These are phyloP conservation scores for Hypanus sabinus DNA, from an alignment of 2,113 vertebrate species.

Conservation along the genomic window DNA sequence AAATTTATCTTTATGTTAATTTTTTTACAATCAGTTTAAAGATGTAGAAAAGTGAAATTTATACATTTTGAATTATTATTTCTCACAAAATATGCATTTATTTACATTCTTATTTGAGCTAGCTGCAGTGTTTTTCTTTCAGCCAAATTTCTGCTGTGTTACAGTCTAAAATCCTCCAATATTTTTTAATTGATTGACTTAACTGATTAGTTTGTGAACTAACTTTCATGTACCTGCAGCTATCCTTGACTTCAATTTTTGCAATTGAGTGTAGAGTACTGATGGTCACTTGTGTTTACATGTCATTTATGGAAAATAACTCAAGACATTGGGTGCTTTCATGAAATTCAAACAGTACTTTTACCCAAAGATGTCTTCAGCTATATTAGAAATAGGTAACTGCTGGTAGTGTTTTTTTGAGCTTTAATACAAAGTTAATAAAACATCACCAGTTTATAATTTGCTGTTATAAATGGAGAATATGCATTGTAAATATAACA, in stretches of 20 bases:
- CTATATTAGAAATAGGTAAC: background rate
- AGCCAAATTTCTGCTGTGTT: background rate
- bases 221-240: background rate
- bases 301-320: background rate
- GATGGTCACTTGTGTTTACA: background rate
- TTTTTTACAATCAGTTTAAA: background rate
- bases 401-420: background rate
- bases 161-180: background rate
- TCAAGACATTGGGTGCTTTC: background rate
- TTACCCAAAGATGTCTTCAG: background rate
- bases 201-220: background rate
- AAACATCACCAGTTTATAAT: background rate
- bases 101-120: background rate
- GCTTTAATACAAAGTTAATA: background rate
- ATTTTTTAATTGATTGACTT: background rate
- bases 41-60: background rate
- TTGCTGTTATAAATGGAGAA: background rate
- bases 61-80: background rate
- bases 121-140: background rate
- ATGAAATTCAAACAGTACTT: background rate
- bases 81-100: slow-evolving; percentile 17
- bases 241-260: background rate
- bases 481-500: slow-evolving; percentile 1
- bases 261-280: background rate
- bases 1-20: background rate